phyloP scores from a whole-genome alignment of 1,140 invertebrate species.

The Oppia nitens region DNA sequence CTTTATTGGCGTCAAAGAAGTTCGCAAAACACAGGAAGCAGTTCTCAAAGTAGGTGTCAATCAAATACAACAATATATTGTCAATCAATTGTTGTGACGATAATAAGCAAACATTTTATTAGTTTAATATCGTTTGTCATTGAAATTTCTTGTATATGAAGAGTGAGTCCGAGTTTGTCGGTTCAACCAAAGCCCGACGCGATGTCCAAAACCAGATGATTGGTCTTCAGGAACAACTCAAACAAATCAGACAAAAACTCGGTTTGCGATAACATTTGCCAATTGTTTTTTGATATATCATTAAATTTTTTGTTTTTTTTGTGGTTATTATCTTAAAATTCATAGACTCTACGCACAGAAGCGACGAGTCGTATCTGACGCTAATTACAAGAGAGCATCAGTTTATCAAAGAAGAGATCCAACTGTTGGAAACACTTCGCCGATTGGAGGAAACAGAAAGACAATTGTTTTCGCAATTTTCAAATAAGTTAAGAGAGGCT shows the following conservation, averaged over 20 bases:
- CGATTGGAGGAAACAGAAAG: constrained; percentile 2
- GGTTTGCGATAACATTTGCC: not conserved
- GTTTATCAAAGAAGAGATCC: constrained; percentile 5
- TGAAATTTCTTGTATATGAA: not conserved
- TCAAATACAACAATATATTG: not conserved
- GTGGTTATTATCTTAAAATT: not conserved
- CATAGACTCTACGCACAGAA: constrained; percentile 2
- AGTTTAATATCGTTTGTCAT: too few relatives aligned
- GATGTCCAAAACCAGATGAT: not conserved
- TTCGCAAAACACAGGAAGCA: not conserved
- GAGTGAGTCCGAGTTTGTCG: not conserved
- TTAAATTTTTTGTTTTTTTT: not conserved
- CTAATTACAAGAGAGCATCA: constrained; percentile 10
- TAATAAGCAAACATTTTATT: too few relatives aligned
- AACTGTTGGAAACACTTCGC: not conserved
- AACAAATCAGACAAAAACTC: not conserved
- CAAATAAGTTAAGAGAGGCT: constrained; percentile 5
- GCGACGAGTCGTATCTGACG: constrained; percentile 10
- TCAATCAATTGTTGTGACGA: not conserved
- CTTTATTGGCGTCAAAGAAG: constrained; percentile 1
- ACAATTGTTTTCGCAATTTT: constrained; percentile 6
- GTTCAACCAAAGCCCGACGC: not conserved
- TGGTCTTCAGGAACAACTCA: not conserved
- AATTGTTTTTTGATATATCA: not conserved
- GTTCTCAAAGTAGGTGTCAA: not conserved